A percentile compares a stretch with the other conserved stretches of the same genome.
Conservation (phyloP, 2,113 vertebrate genomes). For the Sylvicapra grimmia region DNA sequence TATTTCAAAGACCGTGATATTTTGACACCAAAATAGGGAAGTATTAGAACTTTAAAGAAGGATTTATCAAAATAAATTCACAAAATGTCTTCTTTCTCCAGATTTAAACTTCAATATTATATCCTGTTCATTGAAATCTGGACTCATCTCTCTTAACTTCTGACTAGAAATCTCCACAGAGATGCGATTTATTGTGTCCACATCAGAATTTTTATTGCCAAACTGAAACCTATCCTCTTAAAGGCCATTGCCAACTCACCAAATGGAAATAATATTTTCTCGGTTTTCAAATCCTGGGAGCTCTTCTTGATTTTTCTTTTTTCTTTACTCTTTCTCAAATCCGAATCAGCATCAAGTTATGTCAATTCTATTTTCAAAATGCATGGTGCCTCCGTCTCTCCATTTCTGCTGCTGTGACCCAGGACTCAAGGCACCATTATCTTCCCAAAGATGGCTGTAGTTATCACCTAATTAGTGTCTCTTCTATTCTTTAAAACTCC, state of each 20-base stretch:
- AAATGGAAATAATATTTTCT: background rate
- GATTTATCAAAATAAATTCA: background rate
- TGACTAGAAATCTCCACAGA: background rate
- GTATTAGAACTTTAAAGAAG: background rate
- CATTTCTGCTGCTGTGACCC: background rate
- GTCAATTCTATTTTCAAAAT: background rate
- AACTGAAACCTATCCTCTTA: background rate
- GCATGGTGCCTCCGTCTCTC: rapidly evolving
- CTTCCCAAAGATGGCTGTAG: rapidly evolving
- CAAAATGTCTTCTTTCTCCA: background rate
- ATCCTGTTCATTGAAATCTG: background rate
- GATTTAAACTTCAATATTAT: background rate
- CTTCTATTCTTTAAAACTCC: background rate
- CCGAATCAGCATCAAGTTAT: background rate
- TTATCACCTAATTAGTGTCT: background rate
- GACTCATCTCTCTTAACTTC: background rate
- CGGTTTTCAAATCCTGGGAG: background rate
- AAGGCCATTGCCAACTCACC: rapidly evolving
- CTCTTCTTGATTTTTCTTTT: background rate
- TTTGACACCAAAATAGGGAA: background rate
- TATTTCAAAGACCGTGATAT: background rate
- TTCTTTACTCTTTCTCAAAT: background rate
- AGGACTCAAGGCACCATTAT: background rate
- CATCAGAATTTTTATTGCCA: background rate
- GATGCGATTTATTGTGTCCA: background rate